phyloP scores from a whole-genome alignment of 2,113 vertebrate species.

The Crypturellus undulatus region DNA sequence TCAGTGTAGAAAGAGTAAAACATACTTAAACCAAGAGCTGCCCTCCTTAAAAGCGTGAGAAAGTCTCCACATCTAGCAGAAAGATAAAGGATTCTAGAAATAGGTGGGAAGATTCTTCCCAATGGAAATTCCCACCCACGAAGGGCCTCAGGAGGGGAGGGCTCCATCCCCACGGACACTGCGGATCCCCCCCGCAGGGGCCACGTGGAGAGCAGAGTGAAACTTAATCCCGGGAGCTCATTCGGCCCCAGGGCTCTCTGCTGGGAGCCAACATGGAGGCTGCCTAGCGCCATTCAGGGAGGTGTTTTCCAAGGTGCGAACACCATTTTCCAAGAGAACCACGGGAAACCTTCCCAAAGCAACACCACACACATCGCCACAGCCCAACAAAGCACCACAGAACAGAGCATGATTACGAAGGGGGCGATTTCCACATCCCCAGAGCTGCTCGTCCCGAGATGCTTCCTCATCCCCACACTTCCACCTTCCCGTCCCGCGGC shows the following conservation, averaged over 20 bases:
- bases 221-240: slow-evolving; percentile 43
- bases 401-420: not conserved
- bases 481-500: not conserved
- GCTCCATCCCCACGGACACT: not conserved
- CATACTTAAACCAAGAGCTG: not conserved
- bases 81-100: not conserved
- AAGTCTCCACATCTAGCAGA: not conserved
- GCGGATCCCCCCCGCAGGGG: not conserved
- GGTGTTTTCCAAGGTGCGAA: not conserved
- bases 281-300: not conserved
- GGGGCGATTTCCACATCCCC: not conserved
- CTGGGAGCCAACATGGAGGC: slow-evolving; percentile 10
- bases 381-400: not conserved
- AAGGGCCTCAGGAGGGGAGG: fast-evolving
- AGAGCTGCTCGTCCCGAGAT: not conserved
- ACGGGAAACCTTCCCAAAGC: fast-evolving
- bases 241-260: not conserved
- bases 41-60: not conserved
- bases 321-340: not conserved
- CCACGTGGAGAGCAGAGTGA: slow-evolving; percentile 17
- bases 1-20: not conserved
- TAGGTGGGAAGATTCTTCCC: not conserved
- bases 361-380: fast-evolving
- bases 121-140: not conserved
- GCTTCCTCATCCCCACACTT: not conserved